Conservation (phyloP, 1,140 invertebrate genomes). For the Drosophila arawakana region DNA sequence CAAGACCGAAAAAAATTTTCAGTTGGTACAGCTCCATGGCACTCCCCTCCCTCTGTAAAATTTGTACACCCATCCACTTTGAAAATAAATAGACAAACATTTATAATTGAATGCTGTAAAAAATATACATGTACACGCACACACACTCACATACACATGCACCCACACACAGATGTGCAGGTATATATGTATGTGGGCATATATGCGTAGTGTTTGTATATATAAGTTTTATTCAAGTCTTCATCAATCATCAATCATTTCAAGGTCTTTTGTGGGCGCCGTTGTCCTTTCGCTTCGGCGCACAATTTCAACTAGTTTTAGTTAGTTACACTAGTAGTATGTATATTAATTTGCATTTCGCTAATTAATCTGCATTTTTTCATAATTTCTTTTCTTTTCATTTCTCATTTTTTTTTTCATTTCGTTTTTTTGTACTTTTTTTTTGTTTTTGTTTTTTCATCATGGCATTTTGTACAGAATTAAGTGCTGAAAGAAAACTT, state of each 20-base stretch:
- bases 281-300: conserved; percentile 56
- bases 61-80: not conserved
- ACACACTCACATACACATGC: conserved; percentile 13
- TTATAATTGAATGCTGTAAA: conserved; percentile 70
- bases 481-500: conserved; percentile 75
- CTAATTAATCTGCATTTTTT: conserved; percentile 23
- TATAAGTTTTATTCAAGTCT: conserved; percentile 76
- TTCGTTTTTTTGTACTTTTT: conserved; percentile 55
- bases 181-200: not conserved
- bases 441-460: conserved; percentile 49
- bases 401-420: conserved; percentile 33
- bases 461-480: conserved; percentile 71
- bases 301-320: conserved; percentile 37
- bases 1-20: too few species aligned
- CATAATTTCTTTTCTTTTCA: conserved; percentile 20
- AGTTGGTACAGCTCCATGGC: too few species aligned
- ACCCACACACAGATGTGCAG: not conserved
- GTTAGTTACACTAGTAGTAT: conserved; percentile 23
- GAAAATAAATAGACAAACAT: conserved; percentile 34
- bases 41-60: not conserved
- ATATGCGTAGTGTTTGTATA: conserved; percentile 53
- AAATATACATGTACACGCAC: conserved; percentile 62
- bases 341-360: conserved; percentile 24
- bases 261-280: conserved; percentile 53
- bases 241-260: conserved; percentile 49